These are phyloP conservation scores for Laupala kohalensis DNA, from an alignment of 1,140 invertebrate species.

Conservation along the genomic window DNA sequence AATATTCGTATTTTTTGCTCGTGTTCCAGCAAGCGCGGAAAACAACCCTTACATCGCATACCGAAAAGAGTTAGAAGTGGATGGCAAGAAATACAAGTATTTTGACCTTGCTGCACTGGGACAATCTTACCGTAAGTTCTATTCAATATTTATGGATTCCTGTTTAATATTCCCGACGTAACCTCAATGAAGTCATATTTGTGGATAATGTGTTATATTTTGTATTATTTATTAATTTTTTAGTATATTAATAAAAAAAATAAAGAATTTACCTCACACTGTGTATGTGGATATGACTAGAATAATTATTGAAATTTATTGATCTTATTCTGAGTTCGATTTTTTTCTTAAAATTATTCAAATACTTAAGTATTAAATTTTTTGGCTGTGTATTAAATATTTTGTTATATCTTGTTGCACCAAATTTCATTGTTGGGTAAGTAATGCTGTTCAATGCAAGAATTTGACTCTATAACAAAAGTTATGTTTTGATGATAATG, in stretches of 20 bases:
- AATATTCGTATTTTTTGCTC: slow-evolving; percentile 7
- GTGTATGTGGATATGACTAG: not conserved
- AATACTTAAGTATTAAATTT: no score
- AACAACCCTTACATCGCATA: slow-evolving; percentile 56
- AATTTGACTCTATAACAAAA: no score
- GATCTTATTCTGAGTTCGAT: no score
- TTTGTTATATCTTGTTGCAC: no score
- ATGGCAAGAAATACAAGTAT: slow-evolving; percentile 54
- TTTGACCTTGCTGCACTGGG: slow-evolving; percentile 57
- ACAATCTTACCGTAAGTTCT: slow-evolving; percentile 59
- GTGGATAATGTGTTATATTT: not conserved
- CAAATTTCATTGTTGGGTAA: no score
- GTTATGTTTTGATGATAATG: no score
- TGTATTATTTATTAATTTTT: not conserved
- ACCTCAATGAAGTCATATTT: not conserved
- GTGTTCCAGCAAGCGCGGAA: no score
- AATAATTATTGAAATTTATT: not conserved
- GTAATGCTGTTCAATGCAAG: no score
- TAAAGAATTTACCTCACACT: not conserved
- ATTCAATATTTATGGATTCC: not conserved
- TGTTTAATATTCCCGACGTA: not conserved
- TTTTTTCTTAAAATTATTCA: no score
- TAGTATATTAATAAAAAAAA: not conserved
- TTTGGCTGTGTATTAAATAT: no score
- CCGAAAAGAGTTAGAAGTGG: slow-evolving; percentile 49